phyloP scores from a whole-genome alignment of 2,888 invertebrate species.

The Heliconius ismenius region DNA sequence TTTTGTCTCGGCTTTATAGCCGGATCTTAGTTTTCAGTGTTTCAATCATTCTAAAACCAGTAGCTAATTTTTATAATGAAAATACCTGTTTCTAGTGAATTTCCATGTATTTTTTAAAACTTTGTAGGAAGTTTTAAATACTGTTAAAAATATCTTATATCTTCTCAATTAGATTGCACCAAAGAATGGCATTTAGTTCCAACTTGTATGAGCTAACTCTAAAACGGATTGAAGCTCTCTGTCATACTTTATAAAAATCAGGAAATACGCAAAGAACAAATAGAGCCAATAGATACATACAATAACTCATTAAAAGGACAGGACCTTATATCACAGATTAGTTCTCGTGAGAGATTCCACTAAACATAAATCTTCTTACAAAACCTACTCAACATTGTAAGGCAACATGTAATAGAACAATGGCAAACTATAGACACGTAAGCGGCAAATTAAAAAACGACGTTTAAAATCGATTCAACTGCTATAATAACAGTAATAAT shows the following conservation, averaged over 20 bases:
- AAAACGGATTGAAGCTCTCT: neutral
- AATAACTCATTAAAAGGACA: neutral
- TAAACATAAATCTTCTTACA: conserved; percentile 16
- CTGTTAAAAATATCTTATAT: too few relatives aligned
- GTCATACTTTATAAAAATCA: neutral
- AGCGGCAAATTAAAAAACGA: conserved; percentile 21
- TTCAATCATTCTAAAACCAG: neutral
- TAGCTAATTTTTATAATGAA: neutral
- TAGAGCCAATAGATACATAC: neutral
- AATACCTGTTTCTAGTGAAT: neutral
- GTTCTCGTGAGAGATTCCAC: conserved; percentile 6
- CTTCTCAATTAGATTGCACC: too few relatives aligned
- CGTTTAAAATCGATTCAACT: conserved; percentile 15
- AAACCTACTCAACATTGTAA: conserved; percentile 10
- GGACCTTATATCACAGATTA: conserved; percentile 1
- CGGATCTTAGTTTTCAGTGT: neutral
- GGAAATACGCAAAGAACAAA: neutral
- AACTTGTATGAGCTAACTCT: too few relatives aligned
- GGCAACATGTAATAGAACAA: conserved; percentile 7
- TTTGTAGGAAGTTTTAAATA: neutral
- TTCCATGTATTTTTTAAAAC: too few relatives aligned
- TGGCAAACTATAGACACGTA: conserved; percentile 10
- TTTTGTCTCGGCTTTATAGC: conserved; percentile 1
- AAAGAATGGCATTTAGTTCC: too few relatives aligned
- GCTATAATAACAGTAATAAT: conserved; percentile 11